Percentiles rank a stretch among this genome's conserved stretches.
Conservation (phyloP, 35 echinoderm and acorn worm genomes). For the Nesometra sesokonis region DNA sequence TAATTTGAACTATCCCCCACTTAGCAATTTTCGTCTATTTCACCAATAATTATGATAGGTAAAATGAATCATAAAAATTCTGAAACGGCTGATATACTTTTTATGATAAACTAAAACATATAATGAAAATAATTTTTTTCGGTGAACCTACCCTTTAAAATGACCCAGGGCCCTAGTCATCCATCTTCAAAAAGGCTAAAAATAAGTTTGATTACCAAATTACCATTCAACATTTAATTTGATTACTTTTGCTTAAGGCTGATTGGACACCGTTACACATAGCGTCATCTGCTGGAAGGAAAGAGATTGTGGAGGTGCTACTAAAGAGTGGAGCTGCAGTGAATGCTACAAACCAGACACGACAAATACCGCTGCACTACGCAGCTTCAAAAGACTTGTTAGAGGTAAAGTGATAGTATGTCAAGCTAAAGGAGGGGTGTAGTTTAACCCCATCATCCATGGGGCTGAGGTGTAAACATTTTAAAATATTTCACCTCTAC, state of each 20-base stretch:
- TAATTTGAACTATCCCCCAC: no score
- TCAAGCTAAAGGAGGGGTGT: background rate
- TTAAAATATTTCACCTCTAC: no score
- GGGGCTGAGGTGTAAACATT: no score
- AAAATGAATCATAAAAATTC: no score
- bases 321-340: conserved; percentile 50
- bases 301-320: conserved; percentile 62
- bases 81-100: no score
- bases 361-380: conserved; percentile 86
- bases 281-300: conserved; percentile 75
- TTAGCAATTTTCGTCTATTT: no score
- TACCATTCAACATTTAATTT: background rate
- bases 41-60: no score
- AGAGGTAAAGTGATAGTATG: conserved; percentile 41
- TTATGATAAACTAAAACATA: no score
- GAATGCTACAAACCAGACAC: conserved; percentile 68
- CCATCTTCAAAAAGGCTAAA: background rate
- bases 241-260: conserved; percentile 26
- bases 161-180: no score
- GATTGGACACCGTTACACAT: conserved; percentile 76
- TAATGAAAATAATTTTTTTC: no score
- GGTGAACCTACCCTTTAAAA: no score
- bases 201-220: background rate
- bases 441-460: no score
- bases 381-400: conserved; percentile 71